Evolutionary conservation across 2,888 invertebrate species (phyloP), one percentile per base, ranked within the genome.

Genomic region (Hyposoter didymator): DNA sequence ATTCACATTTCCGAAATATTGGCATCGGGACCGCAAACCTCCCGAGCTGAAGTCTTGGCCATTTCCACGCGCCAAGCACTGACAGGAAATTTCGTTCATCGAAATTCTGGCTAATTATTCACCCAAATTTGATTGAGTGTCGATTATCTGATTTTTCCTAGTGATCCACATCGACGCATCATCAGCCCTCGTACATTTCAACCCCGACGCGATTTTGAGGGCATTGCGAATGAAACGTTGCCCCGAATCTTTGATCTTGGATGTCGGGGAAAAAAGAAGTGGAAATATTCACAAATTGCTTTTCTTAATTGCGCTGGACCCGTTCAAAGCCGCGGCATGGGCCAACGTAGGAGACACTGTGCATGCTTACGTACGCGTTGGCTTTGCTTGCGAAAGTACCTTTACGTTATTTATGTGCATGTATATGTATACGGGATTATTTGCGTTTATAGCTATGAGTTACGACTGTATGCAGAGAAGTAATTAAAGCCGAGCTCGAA

Each of bases 401-500:
- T 55, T 59, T 69, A 75, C n/a, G n/a, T 10, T 45, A 64, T 28
- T n/a, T 28, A 43, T 47, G 64, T 64, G 14, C 32, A 32, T 47
- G 35, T 64, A 47, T 49, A 17, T 35, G 64, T 64, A 55, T 73
- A 75, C 8, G 19, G 45, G 76, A 64, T 70, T 82, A 76, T 82
- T 82, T 83, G 73, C 78, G 78, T 83, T 83, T 83, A 83, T 69
- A 49, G 83, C 73, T 78, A 74, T 67, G 83, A 78, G 83, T 83
- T 78, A 83, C 67, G 83, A 78, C 67, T 78, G 73, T 78, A 83
- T 83, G 78, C 83, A 83, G 59, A 83, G 67, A 83, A 83, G 83
- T 73, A 78, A 55, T 78, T 78, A 78, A 73, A 78, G 78, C 72
- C 32, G 43, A 69, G 78, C 66, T 78, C 72, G 19, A 70, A 64